Evolutionary conservation across 1,140 invertebrate species (phyloP).

Genomic region (Drosophila funebris): DNA sequence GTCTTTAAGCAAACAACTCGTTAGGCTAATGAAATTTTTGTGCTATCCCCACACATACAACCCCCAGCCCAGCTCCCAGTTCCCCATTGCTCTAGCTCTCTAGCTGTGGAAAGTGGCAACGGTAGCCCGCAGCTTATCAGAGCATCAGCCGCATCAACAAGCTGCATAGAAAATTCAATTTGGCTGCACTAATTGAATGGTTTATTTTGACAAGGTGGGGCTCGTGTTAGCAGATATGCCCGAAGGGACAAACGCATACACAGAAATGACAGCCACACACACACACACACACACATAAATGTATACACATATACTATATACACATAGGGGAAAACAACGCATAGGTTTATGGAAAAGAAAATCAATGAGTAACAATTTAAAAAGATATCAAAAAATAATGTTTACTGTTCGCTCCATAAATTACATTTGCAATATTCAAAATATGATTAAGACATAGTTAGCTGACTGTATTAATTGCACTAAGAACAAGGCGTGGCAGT

Average conservation of each 20-base stretch:
- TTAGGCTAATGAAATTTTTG: conserved; percentile 77
- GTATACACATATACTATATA: conserved; percentile 21
- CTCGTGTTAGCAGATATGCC: conserved; percentile 65
- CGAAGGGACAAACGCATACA: conserved; percentile 35
- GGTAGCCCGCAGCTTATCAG: conserved; percentile 69
- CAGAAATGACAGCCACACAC: neutral
- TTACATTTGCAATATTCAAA: too few species aligned
- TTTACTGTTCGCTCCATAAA: too few species aligned
- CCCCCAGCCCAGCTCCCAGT: neutral
- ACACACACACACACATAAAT: neutral
- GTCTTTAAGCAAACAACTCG: conserved; percentile 72
- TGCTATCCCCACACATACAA: conserved; percentile 8
- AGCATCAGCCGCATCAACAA: conserved; percentile 67
- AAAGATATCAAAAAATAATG: too few species aligned
- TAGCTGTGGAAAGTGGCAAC: conserved; percentile 8
- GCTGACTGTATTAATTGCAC: too few species aligned
- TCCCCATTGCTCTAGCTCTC: neutral
- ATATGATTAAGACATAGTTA: too few species aligned
- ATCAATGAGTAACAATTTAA: neutral
- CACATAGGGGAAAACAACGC: conserved; percentile 13
- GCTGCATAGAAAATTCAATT: conserved; percentile 78
- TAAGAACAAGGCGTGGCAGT: too few species aligned
- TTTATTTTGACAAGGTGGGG: conserved; percentile 76
- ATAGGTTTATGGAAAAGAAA: neutral
- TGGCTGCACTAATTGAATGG: conserved; percentile 75